Conservation (phyloP, 2,888 invertebrate species). For the Nebria salina region DNA sequence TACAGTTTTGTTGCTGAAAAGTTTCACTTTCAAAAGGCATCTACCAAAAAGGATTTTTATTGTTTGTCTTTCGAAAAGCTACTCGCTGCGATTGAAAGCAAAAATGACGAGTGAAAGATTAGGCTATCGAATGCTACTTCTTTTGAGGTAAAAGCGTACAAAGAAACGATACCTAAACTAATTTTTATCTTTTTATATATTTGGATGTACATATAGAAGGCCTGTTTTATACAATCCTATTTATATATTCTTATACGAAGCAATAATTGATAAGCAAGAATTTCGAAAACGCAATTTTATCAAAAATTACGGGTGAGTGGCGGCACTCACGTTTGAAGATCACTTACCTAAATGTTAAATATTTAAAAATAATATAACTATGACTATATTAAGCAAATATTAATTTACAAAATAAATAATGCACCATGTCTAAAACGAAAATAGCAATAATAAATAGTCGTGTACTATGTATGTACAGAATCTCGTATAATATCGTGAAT, state of each 20-base stretch:
- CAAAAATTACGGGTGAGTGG: too few species aligned
- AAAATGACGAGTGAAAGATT: not conserved
- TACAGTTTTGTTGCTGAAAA: not conserved
- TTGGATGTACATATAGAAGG: too few species aligned
- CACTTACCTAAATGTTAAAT: too few species aligned
- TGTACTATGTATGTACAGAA: not conserved
- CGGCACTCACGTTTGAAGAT: too few species aligned
- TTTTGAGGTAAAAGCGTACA: not conserved
- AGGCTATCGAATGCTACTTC: not conserved
- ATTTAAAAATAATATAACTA: too few species aligned
- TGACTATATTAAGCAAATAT: too few species aligned
- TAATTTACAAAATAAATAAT: not conserved
- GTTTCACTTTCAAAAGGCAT: not conserved
- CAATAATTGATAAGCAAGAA: too few species aligned
- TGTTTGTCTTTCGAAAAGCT: not conserved
- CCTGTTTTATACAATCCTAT: too few species aligned
- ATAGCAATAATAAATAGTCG: not conserved
- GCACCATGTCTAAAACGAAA: not conserved
- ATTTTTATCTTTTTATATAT: too few species aligned
- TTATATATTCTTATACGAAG: too few species aligned
- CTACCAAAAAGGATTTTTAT: not conserved
- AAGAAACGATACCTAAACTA: not conserved
- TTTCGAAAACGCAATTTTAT: too few species aligned
- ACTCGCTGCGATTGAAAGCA: not conserved
- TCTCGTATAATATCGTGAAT: not conserved